These are phyloP conservation scores for Epicauta chinensis DNA, from an alignment of 1,140 invertebrate species.

Conservation along the genomic window DNA sequence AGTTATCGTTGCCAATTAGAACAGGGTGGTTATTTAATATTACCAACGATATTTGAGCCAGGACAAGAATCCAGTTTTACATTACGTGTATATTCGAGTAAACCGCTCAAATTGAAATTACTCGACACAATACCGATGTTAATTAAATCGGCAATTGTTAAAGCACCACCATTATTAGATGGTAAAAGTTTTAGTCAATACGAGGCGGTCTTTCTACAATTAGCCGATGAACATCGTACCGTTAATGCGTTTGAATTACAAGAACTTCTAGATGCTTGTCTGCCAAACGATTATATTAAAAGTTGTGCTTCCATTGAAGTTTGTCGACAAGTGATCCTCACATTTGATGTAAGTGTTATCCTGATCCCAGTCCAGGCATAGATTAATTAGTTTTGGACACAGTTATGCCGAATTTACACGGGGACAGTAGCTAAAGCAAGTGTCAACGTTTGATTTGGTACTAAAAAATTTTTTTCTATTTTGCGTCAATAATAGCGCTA, in stretches of 20 bases:
- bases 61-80: slow-evolving; percentile 83
- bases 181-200: slow-evolving; percentile 77
- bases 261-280: slow-evolving; percentile 82
- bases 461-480: too few species aligned
- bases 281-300: slow-evolving; percentile 93
- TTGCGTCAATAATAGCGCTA: too few species aligned
- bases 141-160: slow-evolving; percentile 66
- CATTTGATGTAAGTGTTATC: slow-evolving; percentile 69
- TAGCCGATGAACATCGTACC: slow-evolving; percentile 81
- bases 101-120: slow-evolving; percentile 76
- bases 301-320: slow-evolving; percentile 90
- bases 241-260: slow-evolving; percentile 89
- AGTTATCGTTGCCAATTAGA: slow-evolving; percentile 72
- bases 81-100: slow-evolving; percentile 72
- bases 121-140: slow-evolving; percentile 68
- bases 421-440: too few species aligned
- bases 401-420: too few species aligned
- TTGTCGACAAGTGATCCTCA: slow-evolving; percentile 81
- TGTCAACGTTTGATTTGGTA: too few species aligned
- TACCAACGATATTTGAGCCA: slow-evolving; percentile 89
- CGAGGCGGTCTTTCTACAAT: slow-evolving; percentile 81
- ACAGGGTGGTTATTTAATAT: slow-evolving; percentile 74
- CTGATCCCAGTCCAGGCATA: too few species aligned
- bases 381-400: too few species aligned
- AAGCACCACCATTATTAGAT: slow-evolving; percentile 60